These are phyloP conservation scores for Atherinomorus stipes DNA, from an alignment of 2,113 vertebrate genomes.

Conservation along the genomic window DNA sequence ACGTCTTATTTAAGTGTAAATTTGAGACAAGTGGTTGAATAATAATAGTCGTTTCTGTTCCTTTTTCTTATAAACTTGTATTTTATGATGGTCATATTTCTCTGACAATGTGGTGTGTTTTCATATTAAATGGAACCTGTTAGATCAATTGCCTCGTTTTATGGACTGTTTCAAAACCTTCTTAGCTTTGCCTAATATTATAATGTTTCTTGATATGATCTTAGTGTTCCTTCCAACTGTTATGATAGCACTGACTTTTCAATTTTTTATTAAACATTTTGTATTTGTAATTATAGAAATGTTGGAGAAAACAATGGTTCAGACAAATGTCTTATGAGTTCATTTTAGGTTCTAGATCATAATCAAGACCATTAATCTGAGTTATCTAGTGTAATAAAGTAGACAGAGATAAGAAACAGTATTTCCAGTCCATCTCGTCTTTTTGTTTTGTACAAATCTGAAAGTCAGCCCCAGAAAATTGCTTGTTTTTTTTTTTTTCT, in stretches of 20 bases:
- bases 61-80: constrained; percentile 47
- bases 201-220: constrained; percentile 75
- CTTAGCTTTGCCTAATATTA: constrained; percentile 69
- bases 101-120: constrained; percentile 71
- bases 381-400: constrained; percentile 53
- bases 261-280: constrained; percentile 85
- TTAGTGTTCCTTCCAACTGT: constrained; percentile 72
- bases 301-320: constrained; percentile 67
- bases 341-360: constrained; percentile 55
- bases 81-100: constrained; percentile 69
- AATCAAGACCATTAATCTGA: constrained; percentile 31
- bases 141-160: constrained; percentile 64
- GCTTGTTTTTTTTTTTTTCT: constrained; percentile 32
- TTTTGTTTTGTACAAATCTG: constrained; percentile 31
- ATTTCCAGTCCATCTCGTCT: constrained; percentile 13
- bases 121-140: constrained; percentile 68
- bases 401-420: constrained; percentile 16
- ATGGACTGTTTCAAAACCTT: constrained; percentile 64
- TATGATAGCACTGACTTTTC: constrained; percentile 76
- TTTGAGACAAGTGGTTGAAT: constrained; percentile 59
- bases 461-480: constrained; percentile 26
- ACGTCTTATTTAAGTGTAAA: constrained; percentile 54
- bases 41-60: constrained; percentile 55
- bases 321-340: constrained; percentile 34
- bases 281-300: constrained; percentile 83